phyloP scores from a whole-genome alignment of 1,140 invertebrate species.

The Pantala flavescens region DNA sequence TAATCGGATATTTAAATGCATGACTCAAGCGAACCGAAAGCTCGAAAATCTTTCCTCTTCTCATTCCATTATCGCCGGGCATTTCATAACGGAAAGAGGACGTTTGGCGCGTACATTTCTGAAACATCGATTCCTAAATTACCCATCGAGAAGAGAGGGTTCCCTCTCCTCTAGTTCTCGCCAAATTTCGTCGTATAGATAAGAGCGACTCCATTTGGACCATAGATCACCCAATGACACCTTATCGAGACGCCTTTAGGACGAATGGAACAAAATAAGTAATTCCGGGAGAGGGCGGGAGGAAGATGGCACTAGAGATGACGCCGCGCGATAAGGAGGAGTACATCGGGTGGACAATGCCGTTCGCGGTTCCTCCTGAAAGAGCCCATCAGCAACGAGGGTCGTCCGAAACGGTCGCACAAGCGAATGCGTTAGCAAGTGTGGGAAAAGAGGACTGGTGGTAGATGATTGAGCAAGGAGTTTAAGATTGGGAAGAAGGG shows the following conservation, averaged over 20 bases:
- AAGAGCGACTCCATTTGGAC: neutral
- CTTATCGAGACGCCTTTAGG: neutral
- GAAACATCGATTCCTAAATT: too few species aligned
- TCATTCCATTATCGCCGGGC: too few species aligned
- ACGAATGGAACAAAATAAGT: neutral
- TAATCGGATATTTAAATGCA: too few species aligned
- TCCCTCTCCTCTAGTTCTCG: neutral
- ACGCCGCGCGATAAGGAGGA: neutral
- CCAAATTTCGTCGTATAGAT: neutral
- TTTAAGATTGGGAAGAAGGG: neutral
- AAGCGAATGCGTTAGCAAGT: conserved; percentile 1
- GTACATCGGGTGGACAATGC: neutral
- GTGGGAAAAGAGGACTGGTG: neutral
- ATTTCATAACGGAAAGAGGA: too few species aligned
- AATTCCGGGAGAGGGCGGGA: neutral
- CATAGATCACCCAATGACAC: neutral
- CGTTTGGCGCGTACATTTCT: too few species aligned
- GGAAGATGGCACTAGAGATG: neutral
- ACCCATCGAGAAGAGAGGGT: too few species aligned
- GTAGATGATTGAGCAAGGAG: neutral
- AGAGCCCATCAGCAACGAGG: neutral
- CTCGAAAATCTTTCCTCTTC: too few species aligned
- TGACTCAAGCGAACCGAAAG: too few species aligned
- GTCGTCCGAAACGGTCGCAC: neutral
- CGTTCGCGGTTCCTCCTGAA: too few species aligned